Conservation (phyloP, 2,797 vertebrate species). For the Chrysocyon brachyurus region DNA sequence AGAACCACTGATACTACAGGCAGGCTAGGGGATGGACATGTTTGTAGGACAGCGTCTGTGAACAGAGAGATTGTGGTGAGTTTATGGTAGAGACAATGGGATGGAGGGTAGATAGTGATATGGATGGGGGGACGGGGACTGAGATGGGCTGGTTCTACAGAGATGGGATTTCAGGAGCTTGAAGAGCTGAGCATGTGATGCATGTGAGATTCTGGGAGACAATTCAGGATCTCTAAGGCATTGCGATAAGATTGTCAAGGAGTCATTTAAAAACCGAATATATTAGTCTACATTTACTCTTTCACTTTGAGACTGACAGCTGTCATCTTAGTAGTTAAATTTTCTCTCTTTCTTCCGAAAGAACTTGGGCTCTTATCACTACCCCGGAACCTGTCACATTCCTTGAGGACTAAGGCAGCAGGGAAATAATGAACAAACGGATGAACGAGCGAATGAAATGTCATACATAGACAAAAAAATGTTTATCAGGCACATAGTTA, state of each 20-base stretch:
- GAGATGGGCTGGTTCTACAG: neutral
- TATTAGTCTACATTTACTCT: neutral
- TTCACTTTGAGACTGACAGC: neutral
- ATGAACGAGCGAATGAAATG: neutral
- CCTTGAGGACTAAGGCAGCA: slow-evolving; percentile 13
- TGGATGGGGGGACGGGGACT: neutral
- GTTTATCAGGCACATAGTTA: neutral
- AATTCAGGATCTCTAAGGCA: neutral
- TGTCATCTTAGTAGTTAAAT: neutral
- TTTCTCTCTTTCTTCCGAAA: slow-evolving; percentile 3
- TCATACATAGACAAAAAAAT: neutral
- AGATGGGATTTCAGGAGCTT: neutral
- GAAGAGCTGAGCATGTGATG: neutral
- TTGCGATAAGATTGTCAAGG: neutral
- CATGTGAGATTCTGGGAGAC: neutral
- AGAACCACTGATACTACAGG: neutral
- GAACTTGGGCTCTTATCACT: neutral
- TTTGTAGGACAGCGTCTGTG: neutral
- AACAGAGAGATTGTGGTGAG: neutral
- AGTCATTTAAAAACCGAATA: neutral
- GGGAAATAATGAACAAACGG: neutral
- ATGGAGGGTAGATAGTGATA: neutral
- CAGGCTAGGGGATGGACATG: neutral
- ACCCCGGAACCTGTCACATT: neutral
- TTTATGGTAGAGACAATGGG: neutral